A percentile compares a stretch with the other conserved stretches of the same genome.
Conservation (phyloP, 1,140 invertebrate species). For the Drosophila kepulauana region DNA sequence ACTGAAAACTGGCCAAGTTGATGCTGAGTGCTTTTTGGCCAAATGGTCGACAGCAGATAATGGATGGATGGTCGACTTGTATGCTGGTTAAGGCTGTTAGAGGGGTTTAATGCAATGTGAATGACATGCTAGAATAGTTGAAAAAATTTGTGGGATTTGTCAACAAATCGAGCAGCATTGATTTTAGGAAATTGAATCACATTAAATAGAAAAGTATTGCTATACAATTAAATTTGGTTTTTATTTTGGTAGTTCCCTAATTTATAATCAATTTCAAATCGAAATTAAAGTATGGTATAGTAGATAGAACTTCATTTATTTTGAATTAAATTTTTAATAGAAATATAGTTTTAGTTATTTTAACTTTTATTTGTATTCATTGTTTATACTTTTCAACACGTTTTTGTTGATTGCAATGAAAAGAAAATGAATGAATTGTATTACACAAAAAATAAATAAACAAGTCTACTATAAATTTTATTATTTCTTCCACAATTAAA, state of each 20-base stretch:
- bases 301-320: too few relatives aligned
- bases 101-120: slow-evolving; percentile 14
- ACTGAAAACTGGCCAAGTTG: slow-evolving; percentile 38
- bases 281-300: too few relatives aligned
- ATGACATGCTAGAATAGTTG: slow-evolving; percentile 10
- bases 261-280: too few relatives aligned
- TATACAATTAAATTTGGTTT: not conserved
- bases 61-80: slow-evolving; percentile 33
- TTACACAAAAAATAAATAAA: too few relatives aligned
- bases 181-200: not conserved
- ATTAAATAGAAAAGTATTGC: not conserved
- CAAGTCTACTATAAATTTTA: too few relatives aligned
- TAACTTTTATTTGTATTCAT: too few relatives aligned
- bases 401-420: too few relatives aligned
- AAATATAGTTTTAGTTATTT: too few relatives aligned
- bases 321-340: too few relatives aligned
- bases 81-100: not conserved
- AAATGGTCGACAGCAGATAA: slow-evolving; percentile 61
- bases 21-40: slow-evolving; percentile 62
- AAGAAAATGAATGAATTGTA: too few relatives aligned
- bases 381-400: too few relatives aligned
- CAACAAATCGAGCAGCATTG: not conserved
- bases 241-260: not conserved
- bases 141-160: slow-evolving; percentile 13
- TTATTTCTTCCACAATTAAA: too few relatives aligned